Percentiles rank a stretch among this genome's conserved stretches.
Evolutionary conservation across 2,113 vertebrate genomes (phyloP).

Genomic region (Paracanthobrama guichenoti): DNA sequence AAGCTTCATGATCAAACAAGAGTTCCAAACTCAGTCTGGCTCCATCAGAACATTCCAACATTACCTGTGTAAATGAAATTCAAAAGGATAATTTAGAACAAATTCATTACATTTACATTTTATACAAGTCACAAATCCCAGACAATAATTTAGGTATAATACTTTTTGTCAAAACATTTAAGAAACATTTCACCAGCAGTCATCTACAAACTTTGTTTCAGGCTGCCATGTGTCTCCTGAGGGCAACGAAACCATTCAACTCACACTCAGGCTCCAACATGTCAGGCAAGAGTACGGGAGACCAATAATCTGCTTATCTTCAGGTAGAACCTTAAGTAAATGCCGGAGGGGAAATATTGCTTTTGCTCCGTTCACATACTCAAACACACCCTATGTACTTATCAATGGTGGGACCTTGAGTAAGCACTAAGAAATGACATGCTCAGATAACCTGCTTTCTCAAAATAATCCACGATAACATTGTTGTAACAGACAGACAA

Average conservation of each 20-base stretch:
- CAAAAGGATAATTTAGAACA: not conserved
- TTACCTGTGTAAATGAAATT: conserved; percentile 36
- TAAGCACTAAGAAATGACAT: conserved; percentile 43
- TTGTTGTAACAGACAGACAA: conserved; percentile 38
- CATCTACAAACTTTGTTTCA: conserved; percentile 32
- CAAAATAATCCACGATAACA: conserved; percentile 46
- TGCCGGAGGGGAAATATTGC: conserved; percentile 52
- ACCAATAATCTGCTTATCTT: conserved; percentile 56
- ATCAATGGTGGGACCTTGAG: conserved; percentile 30
- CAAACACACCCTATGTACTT: conserved; percentile 40
- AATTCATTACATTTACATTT: too few species aligned
- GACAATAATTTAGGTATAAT: not conserved
- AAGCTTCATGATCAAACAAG: conserved; percentile 34
- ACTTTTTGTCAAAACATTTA: conserved; percentile 2
- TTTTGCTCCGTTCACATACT: conserved; percentile 23
- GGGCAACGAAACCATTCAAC: conserved; percentile 50
- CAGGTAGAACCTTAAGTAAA: conserved; percentile 54
- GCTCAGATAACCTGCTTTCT: conserved; percentile 46
- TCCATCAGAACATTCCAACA: conserved; percentile 35
- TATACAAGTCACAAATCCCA: not conserved
- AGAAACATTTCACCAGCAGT: conserved; percentile 25
- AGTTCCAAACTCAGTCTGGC: conserved; percentile 17
- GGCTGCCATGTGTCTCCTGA: conserved; percentile 73
- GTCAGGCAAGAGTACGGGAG: conserved; percentile 54
- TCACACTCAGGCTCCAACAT: conserved; percentile 66